phyloP scores from a whole-genome alignment of 2,888 invertebrate genomes.

The Aphidius colemani region DNA sequence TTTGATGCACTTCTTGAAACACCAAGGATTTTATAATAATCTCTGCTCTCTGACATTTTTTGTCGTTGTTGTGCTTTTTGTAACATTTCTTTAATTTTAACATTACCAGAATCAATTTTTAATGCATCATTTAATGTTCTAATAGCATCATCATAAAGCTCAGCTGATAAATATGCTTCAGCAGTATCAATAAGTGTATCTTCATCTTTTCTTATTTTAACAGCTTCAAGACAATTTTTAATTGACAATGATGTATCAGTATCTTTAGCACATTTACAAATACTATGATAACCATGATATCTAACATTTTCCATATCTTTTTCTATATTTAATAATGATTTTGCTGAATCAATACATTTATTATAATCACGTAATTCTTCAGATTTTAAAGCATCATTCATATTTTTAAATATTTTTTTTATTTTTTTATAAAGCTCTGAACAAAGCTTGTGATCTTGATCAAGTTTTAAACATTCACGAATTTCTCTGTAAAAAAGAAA shows the following conservation, averaged over 20 bases:
- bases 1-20: conserved; percentile 90
- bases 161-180: conserved; percentile 86
- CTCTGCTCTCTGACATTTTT: conserved; percentile 89
- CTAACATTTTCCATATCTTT: conserved; percentile 72
- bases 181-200: conserved; percentile 86
- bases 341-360: conserved; percentile 73
- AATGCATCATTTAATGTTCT: conserved; percentile 84
- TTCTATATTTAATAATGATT: conserved; percentile 72
- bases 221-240: conserved; percentile 76
- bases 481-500: conserved; percentile 70
- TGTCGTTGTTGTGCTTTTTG: conserved; percentile 87
- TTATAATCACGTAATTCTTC: conserved; percentile 68
- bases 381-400: conserved; percentile 69
- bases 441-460: conserved; percentile 97
- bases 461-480: conserved; percentile 93
- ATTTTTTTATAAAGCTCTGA: conserved; percentile 95
- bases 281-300: conserved; percentile 74
- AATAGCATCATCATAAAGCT: conserved; percentile 93
- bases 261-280: conserved; percentile 80
- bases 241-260: conserved; percentile 77
- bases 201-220: conserved; percentile 76
- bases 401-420: conserved; percentile 86
- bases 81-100: conserved; percentile 87
- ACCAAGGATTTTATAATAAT: conserved; percentile 96
- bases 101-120: conserved; percentile 77